Evolutionary conservation across 2,888 invertebrate species (phyloP).

Genomic region (Stomorhina lunata): DNA sequence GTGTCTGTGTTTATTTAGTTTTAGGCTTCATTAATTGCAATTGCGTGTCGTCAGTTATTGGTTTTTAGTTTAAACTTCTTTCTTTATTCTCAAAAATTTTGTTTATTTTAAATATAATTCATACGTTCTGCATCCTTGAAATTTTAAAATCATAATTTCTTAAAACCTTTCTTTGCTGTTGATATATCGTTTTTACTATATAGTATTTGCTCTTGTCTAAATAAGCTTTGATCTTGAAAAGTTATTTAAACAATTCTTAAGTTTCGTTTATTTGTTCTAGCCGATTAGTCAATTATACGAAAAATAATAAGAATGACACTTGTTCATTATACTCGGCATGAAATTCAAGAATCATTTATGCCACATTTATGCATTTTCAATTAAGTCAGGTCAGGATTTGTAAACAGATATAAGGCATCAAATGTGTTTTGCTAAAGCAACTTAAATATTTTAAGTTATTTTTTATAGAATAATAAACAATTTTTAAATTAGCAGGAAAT

Average conservation of each 20-base stretch:
- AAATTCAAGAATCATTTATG: conserved; percentile 10
- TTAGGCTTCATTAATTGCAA: conserved; percentile 75
- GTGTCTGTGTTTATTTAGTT: conserved; percentile 63
- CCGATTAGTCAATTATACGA: conserved; percentile 6
- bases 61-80: conserved; percentile 41
- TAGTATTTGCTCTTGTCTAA: conserved; percentile 48
- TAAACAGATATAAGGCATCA: no score
- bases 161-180: conserved; percentile 26
- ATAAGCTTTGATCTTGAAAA: conserved; percentile 56
- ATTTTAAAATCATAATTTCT: conserved; percentile 41
- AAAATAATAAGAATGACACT: conserved; percentile 10
- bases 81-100: conserved; percentile 35
- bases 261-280: background rate
- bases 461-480: no score
- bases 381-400: conserved; percentile 22
- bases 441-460: no score
- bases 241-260: conserved; percentile 22
- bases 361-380: conserved; percentile 5
- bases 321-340: background rate
- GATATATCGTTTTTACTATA: background rate
- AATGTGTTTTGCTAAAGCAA: no score
- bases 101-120: conserved; percentile 17
- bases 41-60: conserved; percentile 73
- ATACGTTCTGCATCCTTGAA: conserved; percentile 53
- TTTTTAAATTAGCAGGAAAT: no score